A percentile compares a stretch with the other conserved stretches of the same genome.
Evolutionary conservation across 2,797 vertebrate genomes (phyloP).

Genomic region (Brotula barbata): DNA sequence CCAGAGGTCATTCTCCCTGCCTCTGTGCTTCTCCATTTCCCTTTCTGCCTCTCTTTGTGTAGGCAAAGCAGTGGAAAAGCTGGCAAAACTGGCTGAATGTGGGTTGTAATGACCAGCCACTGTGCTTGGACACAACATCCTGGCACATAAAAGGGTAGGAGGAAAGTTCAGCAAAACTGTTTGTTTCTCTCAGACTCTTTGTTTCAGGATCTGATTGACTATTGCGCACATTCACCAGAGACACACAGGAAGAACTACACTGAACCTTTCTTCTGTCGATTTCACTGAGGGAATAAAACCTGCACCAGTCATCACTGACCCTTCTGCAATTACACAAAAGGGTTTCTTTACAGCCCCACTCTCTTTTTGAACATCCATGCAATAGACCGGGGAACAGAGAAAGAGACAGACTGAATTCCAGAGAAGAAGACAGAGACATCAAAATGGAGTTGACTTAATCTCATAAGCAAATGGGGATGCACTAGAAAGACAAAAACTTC

Average conservation of each 20-base stretch:
- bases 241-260: neutral
- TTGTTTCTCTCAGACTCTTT: conserved; percentile 15
- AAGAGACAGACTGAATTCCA: neutral
- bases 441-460: conserved; percentile 5
- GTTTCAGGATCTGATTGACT: conserved; percentile 18
- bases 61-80: conserved; percentile 26
- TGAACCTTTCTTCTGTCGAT: conserved; percentile 29
- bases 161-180: conserved; percentile 21
- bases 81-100: conserved; percentile 30
- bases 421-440: neutral
- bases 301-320: conserved; percentile 57
- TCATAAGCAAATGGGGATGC: neutral
- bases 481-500: conserved; percentile 1
- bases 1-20: conserved; percentile 1
- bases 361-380: conserved; percentile 40
- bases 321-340: conserved; percentile 52
- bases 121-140: conserved; percentile 32
- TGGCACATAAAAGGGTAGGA: conserved; percentile 14
- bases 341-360: conserved; percentile 16
- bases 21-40: neutral
- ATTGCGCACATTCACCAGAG: neutral
- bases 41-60: conserved; percentile 6
- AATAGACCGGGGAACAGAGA: neutral
- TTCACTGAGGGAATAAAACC: conserved; percentile 43
- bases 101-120: conserved; percentile 38